These are phyloP conservation scores for Samia ricini DNA, from an alignment of 1,140 invertebrate species.

Conservation along the genomic window DNA sequence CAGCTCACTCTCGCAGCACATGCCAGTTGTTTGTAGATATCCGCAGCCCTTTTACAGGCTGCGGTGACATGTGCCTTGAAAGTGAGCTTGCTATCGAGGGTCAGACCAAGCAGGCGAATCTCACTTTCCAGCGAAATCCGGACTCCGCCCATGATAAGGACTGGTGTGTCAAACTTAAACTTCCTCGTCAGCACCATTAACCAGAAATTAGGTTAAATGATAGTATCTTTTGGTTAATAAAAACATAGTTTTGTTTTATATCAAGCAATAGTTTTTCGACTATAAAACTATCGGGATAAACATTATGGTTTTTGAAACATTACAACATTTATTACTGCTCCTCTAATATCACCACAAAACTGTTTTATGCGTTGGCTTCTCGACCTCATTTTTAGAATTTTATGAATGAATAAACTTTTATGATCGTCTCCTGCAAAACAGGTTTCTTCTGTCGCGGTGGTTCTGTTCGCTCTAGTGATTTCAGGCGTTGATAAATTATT, in stretches of 20 bases:
- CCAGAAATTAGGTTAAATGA: too few species aligned
- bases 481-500: slow-evolving; percentile 16
- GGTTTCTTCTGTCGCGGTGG: not conserved
- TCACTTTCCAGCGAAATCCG: too few species aligned
- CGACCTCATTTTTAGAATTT: slow-evolving; percentile 6
- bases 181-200: too few species aligned
- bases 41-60: too few species aligned
- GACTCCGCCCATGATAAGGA: too few species aligned
- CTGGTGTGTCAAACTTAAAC: too few species aligned
- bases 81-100: too few species aligned
- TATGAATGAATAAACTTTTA: slow-evolving; percentile 6
- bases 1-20: too few species aligned
- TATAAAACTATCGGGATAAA: not conserved
- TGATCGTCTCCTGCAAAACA: not conserved
- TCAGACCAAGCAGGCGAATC: too few species aligned
- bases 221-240: too few species aligned
- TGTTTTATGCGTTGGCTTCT: not conserved
- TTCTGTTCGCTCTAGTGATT: slow-evolving; percentile 6
- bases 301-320: not conserved
- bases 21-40: too few species aligned
- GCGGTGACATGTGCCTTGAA: too few species aligned
- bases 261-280: not conserved
- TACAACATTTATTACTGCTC: not conserved
- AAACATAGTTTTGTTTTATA: not conserved
- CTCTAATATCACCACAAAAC: slow-evolving; percentile 1